Evolutionary conservation across 2,113 vertebrate species (phyloP).

Genomic region (Ageneiosus marmoratus): DNA sequence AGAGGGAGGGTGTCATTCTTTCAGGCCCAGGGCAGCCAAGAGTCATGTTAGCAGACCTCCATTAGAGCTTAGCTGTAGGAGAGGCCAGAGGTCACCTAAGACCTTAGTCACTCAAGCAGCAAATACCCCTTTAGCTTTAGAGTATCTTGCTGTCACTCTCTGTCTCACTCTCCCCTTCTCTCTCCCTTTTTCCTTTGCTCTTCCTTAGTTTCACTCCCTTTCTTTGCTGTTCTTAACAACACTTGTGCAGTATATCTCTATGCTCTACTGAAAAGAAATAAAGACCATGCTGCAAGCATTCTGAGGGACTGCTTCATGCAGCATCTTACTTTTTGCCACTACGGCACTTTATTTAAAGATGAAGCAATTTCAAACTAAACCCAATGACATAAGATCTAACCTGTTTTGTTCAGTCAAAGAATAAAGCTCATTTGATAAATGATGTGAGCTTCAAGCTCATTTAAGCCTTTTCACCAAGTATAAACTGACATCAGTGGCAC

Average conservation of each 20-base stretch:
- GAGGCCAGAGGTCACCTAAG: conserved; percentile 45
- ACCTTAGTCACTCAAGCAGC: conserved; percentile 44
- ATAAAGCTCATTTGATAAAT: conserved; percentile 28
- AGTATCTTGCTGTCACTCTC: conserved; percentile 36
- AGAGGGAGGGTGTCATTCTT: conserved; percentile 35
- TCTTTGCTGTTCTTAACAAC: conserved; percentile 4
- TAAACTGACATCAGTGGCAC: not conserved
- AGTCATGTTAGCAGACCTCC: conserved; percentile 45
- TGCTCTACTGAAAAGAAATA: conserved; percentile 13
- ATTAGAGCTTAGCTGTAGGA: conserved; percentile 45
- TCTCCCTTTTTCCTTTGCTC: conserved; percentile 14
- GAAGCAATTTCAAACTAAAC: conserved; percentile 28
- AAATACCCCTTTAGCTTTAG: conserved; percentile 43
- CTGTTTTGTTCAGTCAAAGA: conserved; percentile 20
- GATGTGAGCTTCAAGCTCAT: not conserved
- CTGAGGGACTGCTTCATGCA: conserved; percentile 4
- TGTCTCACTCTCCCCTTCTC: not conserved
- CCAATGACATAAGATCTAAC: conserved; percentile 29
- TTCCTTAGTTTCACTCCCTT: conserved; percentile 9
- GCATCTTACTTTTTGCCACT: conserved; percentile 8
- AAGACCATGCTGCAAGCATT: not conserved
- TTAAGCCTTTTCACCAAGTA: conserved; percentile 7
- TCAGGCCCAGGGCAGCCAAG: conserved; percentile 23
- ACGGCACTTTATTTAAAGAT: conserved; percentile 10
- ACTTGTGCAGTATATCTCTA: conserved; percentile 15